Percentiles rank a stretch among this genome's conserved stretches.
phyloP scores from a whole-genome alignment of 1,140 invertebrate genomes.

The Neodiprion pinetum region DNA sequence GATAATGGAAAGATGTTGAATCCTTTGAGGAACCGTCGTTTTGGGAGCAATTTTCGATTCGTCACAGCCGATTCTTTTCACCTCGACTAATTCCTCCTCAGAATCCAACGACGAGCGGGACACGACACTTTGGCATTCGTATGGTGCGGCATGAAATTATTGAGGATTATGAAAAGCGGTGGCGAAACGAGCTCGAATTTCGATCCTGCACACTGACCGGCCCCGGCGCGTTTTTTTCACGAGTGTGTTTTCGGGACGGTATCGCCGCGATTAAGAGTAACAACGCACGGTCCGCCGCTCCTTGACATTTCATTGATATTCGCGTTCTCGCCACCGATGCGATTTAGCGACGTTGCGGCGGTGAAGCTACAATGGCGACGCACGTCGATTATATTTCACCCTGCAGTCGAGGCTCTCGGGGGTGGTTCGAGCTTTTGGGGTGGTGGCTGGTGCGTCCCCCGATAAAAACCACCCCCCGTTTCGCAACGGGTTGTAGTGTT shows the following conservation, averaged over 20 bases:
- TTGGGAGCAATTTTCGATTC: too few species aligned
- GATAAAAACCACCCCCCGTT: neutral
- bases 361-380: constrained; percentile 53
- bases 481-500: neutral
- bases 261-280: neutral
- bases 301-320: constrained; percentile 51
- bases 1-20: too few species aligned
- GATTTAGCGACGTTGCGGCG: constrained; percentile 32
- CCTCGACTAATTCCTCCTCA: too few species aligned
- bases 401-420: constrained; percentile 30
- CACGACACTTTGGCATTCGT: neutral
- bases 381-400: constrained; percentile 37
- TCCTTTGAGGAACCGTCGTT: too few species aligned
- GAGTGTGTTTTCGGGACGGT: neutral
- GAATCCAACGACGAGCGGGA: neutral
- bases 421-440: constrained; percentile 33
- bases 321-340: constrained; percentile 22
- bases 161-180: too few species aligned
- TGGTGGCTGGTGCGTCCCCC: neutral
- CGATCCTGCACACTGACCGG: too few species aligned
- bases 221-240: too few species aligned
- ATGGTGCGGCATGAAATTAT: too few species aligned
- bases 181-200: too few species aligned
- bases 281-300: constrained; percentile 23
- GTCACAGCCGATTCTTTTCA: too few species aligned